Base-by-base conservation (phyloP, 2,888 invertebrate genomes). In the Dichetophora obliterata region DNA sequence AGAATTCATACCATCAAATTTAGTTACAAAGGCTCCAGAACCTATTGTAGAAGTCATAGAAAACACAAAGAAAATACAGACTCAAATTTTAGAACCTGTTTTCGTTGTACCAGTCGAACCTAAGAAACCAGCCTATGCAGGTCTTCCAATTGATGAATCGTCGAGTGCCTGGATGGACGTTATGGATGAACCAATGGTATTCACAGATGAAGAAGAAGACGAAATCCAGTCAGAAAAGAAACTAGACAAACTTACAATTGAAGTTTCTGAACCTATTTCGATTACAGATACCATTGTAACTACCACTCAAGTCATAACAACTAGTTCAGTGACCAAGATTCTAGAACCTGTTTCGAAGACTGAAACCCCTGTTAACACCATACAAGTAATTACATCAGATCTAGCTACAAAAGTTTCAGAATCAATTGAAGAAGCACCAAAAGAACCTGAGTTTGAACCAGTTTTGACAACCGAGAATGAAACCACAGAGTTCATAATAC, bases 141-240 rank as follows among this genome's bases (percentile, higher is more conserved):
- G 86, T 22, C 82, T 87, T 54, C 86, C 87, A 6, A 83, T 87
- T 37, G 88, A 88, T 77, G 85, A 87, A n/a, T 81, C 87, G 0
- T 81, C 85, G 24, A 85, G 81, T 73, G 77, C 85, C 0, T 89
- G 88, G 85, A 84, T 89, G 83, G 79, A 84, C 70, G 84, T 86
- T 9, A 48, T 86, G 54, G 89, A 90, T 70, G 88, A 89, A 75
- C 86, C 86, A 11, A 85, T 88, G 80, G 81, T 81, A 9, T 84
- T 89, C 75, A 86, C 88, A 2, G 88, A 87, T 65, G 88, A 88
- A 5, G 88, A 87, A 66, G 81, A 87, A 66, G 81, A 31, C 27
- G 31, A 16, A n/a, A 48, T 16, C 0, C 16, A 11, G 9, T 34
- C n/a, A 0, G 8, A 22, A 11, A 9, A 66, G 22, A 8, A 43